Percentiles rank a stretch among this genome's conserved stretches.
These are phyloP conservation scores for Thamnaconus septentrionalis DNA, from an alignment of 2,113 vertebrate species.

Conservation along the genomic window DNA sequence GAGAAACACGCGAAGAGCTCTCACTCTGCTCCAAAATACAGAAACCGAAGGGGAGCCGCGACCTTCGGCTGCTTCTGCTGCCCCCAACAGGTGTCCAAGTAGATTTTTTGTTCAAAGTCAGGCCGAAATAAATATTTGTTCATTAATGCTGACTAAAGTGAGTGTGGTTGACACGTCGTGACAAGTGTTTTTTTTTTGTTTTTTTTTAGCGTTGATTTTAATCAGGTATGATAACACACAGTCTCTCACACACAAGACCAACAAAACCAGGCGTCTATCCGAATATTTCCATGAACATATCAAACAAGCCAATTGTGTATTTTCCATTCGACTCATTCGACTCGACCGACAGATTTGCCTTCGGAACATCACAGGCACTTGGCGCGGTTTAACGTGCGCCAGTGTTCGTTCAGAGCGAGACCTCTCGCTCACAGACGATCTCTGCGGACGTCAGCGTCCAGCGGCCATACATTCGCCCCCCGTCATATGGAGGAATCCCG, in stretches of 20 bases:
- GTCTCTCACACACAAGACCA: no score
- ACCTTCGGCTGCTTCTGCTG: neutral
- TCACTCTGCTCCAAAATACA: constrained; percentile 10
- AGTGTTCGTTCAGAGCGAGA: neutral
- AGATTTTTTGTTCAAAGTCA: neutral
- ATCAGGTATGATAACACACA: no score
- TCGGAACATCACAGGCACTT: no score
- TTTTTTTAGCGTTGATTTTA: no score
- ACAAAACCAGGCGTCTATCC: neutral
- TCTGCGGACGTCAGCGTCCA: constrained; percentile 6
- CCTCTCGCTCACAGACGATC: neutral
- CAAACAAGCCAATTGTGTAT: neutral
- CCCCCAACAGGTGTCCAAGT: no score
- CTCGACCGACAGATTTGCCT: neutral
- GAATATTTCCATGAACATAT: neutral
- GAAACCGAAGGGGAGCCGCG: neutral
- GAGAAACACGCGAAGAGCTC: neutral
- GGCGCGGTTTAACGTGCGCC: no score
- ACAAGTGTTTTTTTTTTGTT: neutral
- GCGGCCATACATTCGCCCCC: neutral
- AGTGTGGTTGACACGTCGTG: neutral
- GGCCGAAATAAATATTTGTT: neutral
- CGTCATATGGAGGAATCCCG: constrained; percentile 1
- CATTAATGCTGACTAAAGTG: no score
- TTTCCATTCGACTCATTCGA: neutral